Conservation (phyloP, 1,140 invertebrate genomes). For the Hycleus phaleratus region DNA sequence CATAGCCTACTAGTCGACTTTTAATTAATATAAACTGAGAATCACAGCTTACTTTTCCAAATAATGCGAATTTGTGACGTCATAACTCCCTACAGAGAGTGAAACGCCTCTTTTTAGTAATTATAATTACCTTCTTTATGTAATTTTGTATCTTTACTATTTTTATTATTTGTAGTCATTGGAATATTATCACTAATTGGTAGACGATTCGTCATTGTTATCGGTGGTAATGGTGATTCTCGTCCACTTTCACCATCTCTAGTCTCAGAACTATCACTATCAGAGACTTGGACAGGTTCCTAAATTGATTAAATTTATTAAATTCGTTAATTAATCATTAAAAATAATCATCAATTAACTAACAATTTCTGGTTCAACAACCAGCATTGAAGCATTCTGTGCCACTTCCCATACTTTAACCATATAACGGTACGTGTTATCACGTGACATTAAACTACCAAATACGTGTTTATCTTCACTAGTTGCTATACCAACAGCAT, state of each 20-base stretch:
- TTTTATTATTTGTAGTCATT: not conserved
- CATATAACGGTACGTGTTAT: slow-evolving; percentile 80
- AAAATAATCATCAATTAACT: slow-evolving; percentile 16
- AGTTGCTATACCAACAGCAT: slow-evolving; percentile 79
- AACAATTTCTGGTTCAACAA: slow-evolving; percentile 29
- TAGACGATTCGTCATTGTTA: not conserved
- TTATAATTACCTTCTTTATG: too few relatives aligned
- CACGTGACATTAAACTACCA: slow-evolving; percentile 78
- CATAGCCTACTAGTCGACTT: too few relatives aligned
- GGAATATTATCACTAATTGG: not conserved
- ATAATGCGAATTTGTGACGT: too few relatives aligned
- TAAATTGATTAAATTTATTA: slow-evolving; percentile 10
- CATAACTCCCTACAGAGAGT: not conserved
- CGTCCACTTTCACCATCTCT: slow-evolving; percentile 31
- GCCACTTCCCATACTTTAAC: slow-evolving; percentile 36
- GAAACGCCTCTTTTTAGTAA: not conserved
- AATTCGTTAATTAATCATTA: too few relatives aligned
- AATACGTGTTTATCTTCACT: slow-evolving; percentile 79
- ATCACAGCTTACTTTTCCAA: too few relatives aligned
- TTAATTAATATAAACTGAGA: too few relatives aligned
- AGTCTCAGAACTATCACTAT: slow-evolving; percentile 25
- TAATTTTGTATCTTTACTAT: not conserved
- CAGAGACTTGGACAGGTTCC: slow-evolving; percentile 27
- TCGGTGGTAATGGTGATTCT: slow-evolving; percentile 24
- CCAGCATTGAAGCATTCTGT: slow-evolving; percentile 23